Percentiles rank a stretch among this genome's conserved stretches.
Conservation (phyloP, 2,888 invertebrate genomes). For the Leucania comma region DNA sequence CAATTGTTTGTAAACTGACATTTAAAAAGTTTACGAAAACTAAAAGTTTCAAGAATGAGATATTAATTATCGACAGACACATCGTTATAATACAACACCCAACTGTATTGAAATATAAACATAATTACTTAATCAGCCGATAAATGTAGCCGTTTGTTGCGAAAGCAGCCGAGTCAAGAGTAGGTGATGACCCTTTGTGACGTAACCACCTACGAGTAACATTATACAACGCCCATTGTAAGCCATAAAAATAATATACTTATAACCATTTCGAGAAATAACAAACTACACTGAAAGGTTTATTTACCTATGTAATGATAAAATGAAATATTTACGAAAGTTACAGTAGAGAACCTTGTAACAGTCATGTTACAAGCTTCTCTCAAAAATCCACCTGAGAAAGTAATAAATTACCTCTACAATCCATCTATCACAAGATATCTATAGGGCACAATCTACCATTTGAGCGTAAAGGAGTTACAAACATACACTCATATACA, state of each 20-base stretch:
- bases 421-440: too few relatives aligned
- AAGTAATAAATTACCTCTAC: too few relatives aligned
- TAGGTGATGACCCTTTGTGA: constrained; percentile 64
- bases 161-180: constrained; percentile 45
- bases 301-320: constrained; percentile 18
- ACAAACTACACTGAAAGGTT: constrained; percentile 26
- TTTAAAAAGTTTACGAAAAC: not conserved
- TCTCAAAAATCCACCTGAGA: too few relatives aligned
- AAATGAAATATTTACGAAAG: constrained; percentile 13
- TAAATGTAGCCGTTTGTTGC: constrained; percentile 44
- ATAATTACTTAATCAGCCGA: constrained; percentile 56
- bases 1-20: not conserved
- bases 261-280: constrained; percentile 34
- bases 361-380: too few relatives aligned
- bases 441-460: too few relatives aligned
- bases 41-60: not conserved
- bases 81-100: constrained; percentile 15
- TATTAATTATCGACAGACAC: constrained; percentile 8
- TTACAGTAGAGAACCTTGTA: too few relatives aligned
- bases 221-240: constrained; percentile 60
- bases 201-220: constrained; percentile 43
- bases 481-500: too few relatives aligned
- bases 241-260: constrained; percentile 52
- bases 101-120: constrained; percentile 41
- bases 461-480: too few relatives aligned